Evolutionary conservation across 2,888 invertebrate genomes (phyloP), one percentile per base, ranked within the genome.

Genomic region (Mesochorus sp.): DNA sequence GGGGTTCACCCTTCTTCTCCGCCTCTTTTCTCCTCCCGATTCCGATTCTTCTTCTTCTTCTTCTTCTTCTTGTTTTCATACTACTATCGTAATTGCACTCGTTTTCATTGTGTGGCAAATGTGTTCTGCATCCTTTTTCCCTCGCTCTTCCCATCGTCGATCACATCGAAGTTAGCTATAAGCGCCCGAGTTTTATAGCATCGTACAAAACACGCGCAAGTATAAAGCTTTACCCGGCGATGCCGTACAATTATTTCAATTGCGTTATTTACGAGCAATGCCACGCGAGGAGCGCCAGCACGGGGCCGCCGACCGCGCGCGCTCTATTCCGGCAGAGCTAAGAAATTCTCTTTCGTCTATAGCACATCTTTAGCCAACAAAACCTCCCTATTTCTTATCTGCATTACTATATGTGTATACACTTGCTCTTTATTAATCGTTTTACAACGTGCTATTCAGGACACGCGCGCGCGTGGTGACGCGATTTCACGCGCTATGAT

Each of bases 201-300:
- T 34, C 64, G 64, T 64, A 73, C 55, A 75, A 72, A n/a, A n/a
- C n/a, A n/a, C 67, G 75, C 76, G 57, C 79, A 72, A 55, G 67
- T 74, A 49, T 76, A 72, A 73, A 74, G 70, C 74, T 70, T 19
- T 37, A 49, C 57, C 34, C 21, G n/a, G n/a, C 59, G 74, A 74
- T 74, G 55, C 66, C 77, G 57, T 67, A 81, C 81, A 70, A 80
- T 80, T 80, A 77, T 81, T 84, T 82, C 76, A 84, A 81, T 85
- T 73, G 81, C 81, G 70, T 86, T 82, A 85, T 86, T 86, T 86
- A 84, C 85, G 81, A 84, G 84, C 74, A 73, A 78, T 78, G 78
- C 74, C 78, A 78, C 78, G 61, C 66, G 73, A 80, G 77, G 80
- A 77, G 76, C 72, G 70, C 68, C 68, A 17, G 24, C 14, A 61